Evolutionary conservation across 92 coral and sea anemone genomes (phyloP).

Genomic region (Blastomussa wellsi): DNA sequence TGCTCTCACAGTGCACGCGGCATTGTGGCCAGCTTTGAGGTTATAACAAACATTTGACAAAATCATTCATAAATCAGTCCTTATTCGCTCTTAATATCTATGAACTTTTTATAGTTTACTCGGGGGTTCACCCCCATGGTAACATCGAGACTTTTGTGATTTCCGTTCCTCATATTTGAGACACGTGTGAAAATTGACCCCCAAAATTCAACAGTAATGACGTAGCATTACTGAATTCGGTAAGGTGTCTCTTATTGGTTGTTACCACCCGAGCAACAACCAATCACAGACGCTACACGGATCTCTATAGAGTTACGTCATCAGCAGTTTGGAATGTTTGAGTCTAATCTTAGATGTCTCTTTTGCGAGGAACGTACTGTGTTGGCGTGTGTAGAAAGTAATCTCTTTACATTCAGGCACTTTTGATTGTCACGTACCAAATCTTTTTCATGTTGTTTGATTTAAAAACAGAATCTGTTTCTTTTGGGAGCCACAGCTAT

Average conservation of each 20-base stretch:
- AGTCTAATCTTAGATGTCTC: no score
- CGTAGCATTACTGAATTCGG: not conserved
- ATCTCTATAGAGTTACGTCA: not conserved
- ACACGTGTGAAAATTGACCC: not conserved
- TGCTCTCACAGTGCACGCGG: no score
- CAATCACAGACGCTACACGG: not conserved
- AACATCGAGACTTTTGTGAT: no score
- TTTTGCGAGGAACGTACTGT: no score
- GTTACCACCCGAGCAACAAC: not conserved
- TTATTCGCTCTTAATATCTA: no score
- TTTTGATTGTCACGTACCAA: not conserved
- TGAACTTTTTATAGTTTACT: no score
- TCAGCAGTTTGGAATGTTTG: not conserved
- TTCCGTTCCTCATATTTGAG: not conserved
- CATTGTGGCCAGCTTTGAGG: no score
- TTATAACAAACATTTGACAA: no score
- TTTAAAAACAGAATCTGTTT: constrained; percentile 78
- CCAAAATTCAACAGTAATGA: not conserved
- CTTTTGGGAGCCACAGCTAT: constrained; percentile 98
- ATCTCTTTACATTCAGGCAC: no score
- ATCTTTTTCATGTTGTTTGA: not conserved
- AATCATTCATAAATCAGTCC: no score
- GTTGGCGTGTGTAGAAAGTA: no score
- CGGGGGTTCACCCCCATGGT: no score
- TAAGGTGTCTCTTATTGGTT: not conserved